Evolutionary conservation across 2,888 invertebrate species (phyloP).

Genomic region (Tipula lateralis): DNA sequence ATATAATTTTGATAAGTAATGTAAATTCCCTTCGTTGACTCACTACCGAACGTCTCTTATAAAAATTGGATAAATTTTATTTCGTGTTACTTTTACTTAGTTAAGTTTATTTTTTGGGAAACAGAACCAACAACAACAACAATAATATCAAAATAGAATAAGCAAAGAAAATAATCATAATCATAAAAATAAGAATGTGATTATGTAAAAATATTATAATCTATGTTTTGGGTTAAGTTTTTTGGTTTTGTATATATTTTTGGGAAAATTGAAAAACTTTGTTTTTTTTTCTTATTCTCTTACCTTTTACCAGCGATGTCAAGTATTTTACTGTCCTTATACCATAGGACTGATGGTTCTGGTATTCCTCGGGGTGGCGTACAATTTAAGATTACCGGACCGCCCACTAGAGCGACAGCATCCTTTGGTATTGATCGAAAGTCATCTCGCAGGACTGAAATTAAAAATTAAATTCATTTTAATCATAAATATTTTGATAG

Average conservation of each 20-base stretch:
- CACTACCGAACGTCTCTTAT: neutral
- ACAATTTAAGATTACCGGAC: slow-evolving; percentile 39
- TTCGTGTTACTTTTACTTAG: neutral
- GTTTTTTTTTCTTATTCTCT: neutral
- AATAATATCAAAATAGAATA: neutral
- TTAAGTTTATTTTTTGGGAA: neutral
- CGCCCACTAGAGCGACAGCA: slow-evolving; percentile 40
- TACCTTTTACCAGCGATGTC: slow-evolving; percentile 40
- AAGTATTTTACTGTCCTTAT: slow-evolving; percentile 39
- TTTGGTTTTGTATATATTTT: neutral
- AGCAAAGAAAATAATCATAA: neutral
- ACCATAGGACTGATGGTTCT: slow-evolving; percentile 40
- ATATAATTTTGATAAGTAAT: neutral
- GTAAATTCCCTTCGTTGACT: neutral
- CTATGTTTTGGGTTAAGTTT: neutral
- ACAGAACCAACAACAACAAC: neutral
- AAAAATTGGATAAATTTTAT: neutral
- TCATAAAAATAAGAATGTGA: neutral
- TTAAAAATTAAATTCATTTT: too few relatives aligned
- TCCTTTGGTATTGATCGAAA: slow-evolving; percentile 39
- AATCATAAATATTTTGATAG: too few relatives aligned
- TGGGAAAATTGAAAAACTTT: neutral
- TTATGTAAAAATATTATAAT: slow-evolving; percentile 4
- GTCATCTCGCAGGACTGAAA: slow-evolving; percentile 38
- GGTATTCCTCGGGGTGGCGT: slow-evolving; percentile 40